A percentile compares a stretch with the other conserved stretches of the same genome.
Conservation (phyloP, 1,140 invertebrate genomes). For the Halesus radiatus region DNA sequence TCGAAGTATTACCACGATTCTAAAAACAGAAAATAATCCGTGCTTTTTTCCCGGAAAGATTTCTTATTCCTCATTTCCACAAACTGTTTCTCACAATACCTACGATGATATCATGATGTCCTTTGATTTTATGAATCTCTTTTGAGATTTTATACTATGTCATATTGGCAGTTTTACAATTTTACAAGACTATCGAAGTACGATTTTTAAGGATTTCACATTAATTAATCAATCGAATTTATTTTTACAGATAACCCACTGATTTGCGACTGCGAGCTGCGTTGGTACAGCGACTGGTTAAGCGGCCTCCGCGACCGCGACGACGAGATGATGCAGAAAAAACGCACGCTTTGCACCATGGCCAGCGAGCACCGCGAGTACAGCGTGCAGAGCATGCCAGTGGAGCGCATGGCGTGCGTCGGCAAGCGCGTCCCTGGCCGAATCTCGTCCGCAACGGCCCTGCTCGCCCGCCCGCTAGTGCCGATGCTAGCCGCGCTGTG, state of each 20-base stretch:
- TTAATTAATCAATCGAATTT: neutral
- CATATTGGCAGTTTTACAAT: too few relatives aligned
- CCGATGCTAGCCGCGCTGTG: conserved; percentile 31
- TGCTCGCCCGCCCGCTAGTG: neutral
- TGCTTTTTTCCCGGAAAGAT: too few relatives aligned
- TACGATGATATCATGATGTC: too few relatives aligned
- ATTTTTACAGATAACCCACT: conserved; percentile 84
- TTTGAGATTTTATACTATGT: too few relatives aligned
- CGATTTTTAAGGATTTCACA: too few relatives aligned
- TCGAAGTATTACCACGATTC: too few relatives aligned
- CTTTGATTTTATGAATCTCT: too few relatives aligned
- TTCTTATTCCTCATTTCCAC: too few relatives aligned
- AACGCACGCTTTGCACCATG: conserved; percentile 85
- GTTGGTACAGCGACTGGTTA: conserved; percentile 88
- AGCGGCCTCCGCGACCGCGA: conserved; percentile 81
- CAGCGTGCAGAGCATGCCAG: conserved; percentile 82
- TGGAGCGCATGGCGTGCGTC: conserved; percentile 85
- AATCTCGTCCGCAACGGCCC: conserved; percentile 46
- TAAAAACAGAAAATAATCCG: too few relatives aligned
- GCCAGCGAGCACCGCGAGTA: conserved; percentile 83
- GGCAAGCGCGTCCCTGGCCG: conserved; percentile 72
- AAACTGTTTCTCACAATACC: too few relatives aligned
- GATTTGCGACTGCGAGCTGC: conserved; percentile 87
- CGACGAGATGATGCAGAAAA: conserved; percentile 89
- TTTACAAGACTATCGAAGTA: too few relatives aligned